Evolutionary conservation across 2,888 invertebrate species (phyloP).

Genomic region (Camptogramma bilineatum): DNA sequence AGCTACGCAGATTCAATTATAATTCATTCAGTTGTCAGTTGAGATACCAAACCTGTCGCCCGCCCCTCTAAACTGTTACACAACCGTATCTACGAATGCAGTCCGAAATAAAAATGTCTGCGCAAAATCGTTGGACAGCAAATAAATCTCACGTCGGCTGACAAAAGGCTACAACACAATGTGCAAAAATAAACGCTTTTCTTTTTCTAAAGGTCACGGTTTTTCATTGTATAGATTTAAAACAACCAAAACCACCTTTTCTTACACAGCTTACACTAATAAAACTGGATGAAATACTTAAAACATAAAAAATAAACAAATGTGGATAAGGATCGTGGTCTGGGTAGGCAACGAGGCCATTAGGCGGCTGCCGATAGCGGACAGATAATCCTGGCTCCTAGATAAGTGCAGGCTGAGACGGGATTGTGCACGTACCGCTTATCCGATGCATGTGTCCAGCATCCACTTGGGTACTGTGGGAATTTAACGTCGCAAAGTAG

Average conservation of each 20-base stretch:
- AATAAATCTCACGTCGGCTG: constrained; percentile 14
- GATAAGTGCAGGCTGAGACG: constrained; percentile 19
- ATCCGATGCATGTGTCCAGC: constrained; percentile 25
- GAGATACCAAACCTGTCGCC: background rate
- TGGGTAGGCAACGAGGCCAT: constrained; percentile 34
- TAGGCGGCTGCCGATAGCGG: constrained; percentile 25
- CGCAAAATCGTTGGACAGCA: constrained; percentile 12
- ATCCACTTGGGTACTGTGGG: constrained; percentile 11
- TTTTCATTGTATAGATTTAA: background rate
- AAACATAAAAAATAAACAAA: constrained; percentile 2
- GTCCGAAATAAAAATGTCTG: constrained; percentile 15
- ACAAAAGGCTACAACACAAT: constrained; percentile 8
- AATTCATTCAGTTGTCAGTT: constrained; percentile 19
- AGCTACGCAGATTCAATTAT: constrained; percentile 22
- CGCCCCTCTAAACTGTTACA: constrained; percentile 8
- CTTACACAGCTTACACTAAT: background rate
- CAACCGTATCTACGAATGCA: constrained; percentile 7
- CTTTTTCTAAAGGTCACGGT: constrained; percentile 16
- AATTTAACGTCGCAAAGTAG: constrained; percentile 12
- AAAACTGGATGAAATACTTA: background rate
- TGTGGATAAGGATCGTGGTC: constrained; percentile 3
- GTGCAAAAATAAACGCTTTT: constrained; percentile 2
- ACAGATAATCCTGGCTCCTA: constrained; percentile 26
- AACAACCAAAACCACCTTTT: constrained; percentile 7
- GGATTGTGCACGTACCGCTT: constrained; percentile 31